Evolutionary conservation across 1,140 invertebrate genomes (phyloP).

Genomic region (Diuraphis noxia): DNA sequence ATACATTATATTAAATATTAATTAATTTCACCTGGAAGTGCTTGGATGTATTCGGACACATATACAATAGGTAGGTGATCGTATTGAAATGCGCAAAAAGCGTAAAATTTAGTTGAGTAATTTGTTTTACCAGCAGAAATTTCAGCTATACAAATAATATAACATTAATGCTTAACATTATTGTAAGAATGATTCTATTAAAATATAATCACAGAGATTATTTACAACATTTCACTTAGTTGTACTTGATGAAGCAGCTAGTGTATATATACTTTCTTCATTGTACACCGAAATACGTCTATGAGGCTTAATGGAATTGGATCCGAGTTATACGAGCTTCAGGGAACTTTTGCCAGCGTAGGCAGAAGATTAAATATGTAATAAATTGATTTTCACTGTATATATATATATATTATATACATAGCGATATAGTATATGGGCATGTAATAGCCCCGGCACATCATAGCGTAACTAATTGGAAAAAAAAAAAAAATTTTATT

Average conservation of each 20-base stretch:
- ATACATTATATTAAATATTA: neutral
- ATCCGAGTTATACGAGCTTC: neutral
- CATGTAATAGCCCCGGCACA: neutral
- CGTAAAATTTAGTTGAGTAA: neutral
- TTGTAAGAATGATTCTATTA: neutral
- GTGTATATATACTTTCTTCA: neutral
- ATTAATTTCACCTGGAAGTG: no score
- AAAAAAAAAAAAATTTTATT: neutral
- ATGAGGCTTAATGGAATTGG: slow-evolving; percentile 15
- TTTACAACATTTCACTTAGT: neutral
- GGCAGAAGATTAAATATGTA: slow-evolving; percentile 15
- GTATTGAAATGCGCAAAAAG: no score
- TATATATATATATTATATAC: neutral
- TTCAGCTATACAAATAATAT: neutral
- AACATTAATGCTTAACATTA: neutral
- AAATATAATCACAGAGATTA: neutral
- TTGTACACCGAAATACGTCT: neutral
- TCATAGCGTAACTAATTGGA: neutral
- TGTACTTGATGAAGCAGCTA: no score
- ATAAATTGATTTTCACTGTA: slow-evolving; percentile 5
- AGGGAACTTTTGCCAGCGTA: neutral
- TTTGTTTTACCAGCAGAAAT: neutral
- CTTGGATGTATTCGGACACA: neutral
- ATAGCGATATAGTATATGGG: neutral
- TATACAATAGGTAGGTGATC: neutral